Base-by-base conservation (phyloP, 2,113 vertebrate species). In the Lampris megalopsis region DNA sequence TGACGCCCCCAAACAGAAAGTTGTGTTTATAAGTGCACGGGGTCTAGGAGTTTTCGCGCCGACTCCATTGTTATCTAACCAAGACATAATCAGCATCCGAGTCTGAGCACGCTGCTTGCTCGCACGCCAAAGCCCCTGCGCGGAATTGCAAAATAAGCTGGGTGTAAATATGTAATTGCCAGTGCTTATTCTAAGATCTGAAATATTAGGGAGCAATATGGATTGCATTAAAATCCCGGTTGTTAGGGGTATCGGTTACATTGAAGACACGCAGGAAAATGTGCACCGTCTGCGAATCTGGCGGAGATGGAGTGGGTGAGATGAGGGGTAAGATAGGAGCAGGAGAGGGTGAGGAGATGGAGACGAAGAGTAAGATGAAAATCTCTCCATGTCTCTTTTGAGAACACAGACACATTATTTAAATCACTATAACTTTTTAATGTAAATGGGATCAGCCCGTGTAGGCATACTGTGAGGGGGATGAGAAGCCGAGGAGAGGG, bases 331-430 rank as follows among this genome's bases (percentile, higher is more conserved):
- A 84, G 88, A 86, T 80, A 81, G 83, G 72, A 78, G 75, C 63
- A 95, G 94, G 95, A 95, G 95, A 96, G 77, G 74, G 81, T 82
- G 86, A 89, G 86, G 84, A 83, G 79, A 83, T 81, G 73, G 75
- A 81, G 86, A 85, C 76, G 86, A 88, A 85, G 77, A 89, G 77
- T 35, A 68, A 83, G 86, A 88, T 88, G 91, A 87, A 97, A 97
- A 96, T 97, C 94, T 95, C 89, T 92, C 88, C 91, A 91, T 95
- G 93, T 95, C 95, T 96, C 24, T 90, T 95, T 92, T 93, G 92
- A 96, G 93, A 96, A 97, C 96, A 97, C 96, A 96, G 95, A 93
- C 88, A 94, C 94, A 95, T 96, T 96, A 97, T 95, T 97, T 95
- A 95, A 96, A 95, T 95, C 95, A 95, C 92, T 92, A 94, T 95